Base-by-base conservation (phyloP, 2,888 invertebrate genomes). In the Phyllotreta cruciferae region DNA sequence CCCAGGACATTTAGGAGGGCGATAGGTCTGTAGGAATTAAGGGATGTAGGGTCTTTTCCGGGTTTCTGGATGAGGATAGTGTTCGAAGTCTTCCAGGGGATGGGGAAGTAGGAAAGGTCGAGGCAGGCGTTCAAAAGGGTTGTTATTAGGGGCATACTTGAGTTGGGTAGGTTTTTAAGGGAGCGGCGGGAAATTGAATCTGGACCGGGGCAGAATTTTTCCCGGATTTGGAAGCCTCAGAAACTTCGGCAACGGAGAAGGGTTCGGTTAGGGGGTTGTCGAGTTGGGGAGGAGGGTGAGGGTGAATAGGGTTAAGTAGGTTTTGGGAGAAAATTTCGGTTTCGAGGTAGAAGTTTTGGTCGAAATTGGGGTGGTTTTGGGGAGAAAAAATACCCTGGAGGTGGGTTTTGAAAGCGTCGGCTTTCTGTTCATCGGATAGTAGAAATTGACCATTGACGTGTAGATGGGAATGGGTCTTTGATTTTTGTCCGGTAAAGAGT, bases 121-220 rank as follows among this genome's bases (percentile, higher is more conserved):
- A 41, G 41, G 41, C 41, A 41, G 10, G 41, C 41, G 41, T 41
- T 41, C n/a, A 41, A 3, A n/a, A 41, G 10, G 10, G 41, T n/a
- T 1, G 41, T 41, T 9, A 41, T 1, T 1, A 3, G 9, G 1
- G 41, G 10, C 9, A 41, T n/a, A 3, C 1, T 41, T 2, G 41
- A n/a, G 41, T 41, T 5, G 3, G 41, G 41, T 1, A 41, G 41
- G 9, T 41, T 9, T 41, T 41, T 41, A 3, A 41, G 41, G 9
- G 10, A n/a, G 10, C 10, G 9, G n/a, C 10, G 9, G 9, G 9
- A n/a, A 3, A 41, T 41, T 10, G 41, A 41, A 10, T 41, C 10
- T 1, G 41, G 41, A 4, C 41, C 10, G 41, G 41, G 41, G 9
- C n/a, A 3, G 41, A 10, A n/a, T 9, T 41, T 41, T 41, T 41